phyloP scores from a whole-genome alignment of 1,140 invertebrate species.

The Aplysia californica region DNA sequence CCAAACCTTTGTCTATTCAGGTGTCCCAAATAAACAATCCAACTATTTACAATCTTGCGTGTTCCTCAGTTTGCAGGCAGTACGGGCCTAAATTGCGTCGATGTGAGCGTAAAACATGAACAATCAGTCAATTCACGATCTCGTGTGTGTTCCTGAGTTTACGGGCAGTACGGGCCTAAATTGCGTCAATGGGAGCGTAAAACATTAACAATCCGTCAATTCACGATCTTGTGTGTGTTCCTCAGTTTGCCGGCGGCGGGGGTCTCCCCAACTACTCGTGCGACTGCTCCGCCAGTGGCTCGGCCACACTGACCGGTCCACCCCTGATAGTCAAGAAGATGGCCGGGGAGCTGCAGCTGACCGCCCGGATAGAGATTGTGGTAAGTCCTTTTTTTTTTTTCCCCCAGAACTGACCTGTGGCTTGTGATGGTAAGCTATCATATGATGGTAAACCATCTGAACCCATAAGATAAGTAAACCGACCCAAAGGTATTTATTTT shows the following conservation, averaged over 20 bases:
- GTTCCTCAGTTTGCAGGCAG: neutral
- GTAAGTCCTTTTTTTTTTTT: slow-evolving; percentile 39
- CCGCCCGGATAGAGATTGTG: slow-evolving; percentile 61
- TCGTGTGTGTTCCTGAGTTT: neutral
- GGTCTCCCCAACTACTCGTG: slow-evolving; percentile 53
- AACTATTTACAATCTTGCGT: too few species aligned
- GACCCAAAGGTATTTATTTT: neutral
- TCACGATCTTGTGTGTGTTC: neutral
- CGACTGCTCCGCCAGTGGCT: slow-evolving; percentile 51
- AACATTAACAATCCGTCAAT: neutral
- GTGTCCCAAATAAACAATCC: too few species aligned
- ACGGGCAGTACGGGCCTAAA: too few species aligned
- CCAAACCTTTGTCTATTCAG: too few species aligned
- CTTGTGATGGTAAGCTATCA: too few species aligned
- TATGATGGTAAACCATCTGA: too few species aligned
- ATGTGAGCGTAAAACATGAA: neutral
- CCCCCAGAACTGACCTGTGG: too few species aligned
- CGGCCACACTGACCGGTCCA: slow-evolving; percentile 53
- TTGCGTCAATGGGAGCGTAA: too few species aligned
- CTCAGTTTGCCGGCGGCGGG: slow-evolving; percentile 55
- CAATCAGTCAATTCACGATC: neutral
- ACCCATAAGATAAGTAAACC: too few species aligned
- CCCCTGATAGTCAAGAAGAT: slow-evolving; percentile 56
- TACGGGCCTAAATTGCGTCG: neutral
- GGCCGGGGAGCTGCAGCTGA: slow-evolving; percentile 46